Conservation (phyloP, 2,888 invertebrate genomes). For the Synergus itoensis region DNA sequence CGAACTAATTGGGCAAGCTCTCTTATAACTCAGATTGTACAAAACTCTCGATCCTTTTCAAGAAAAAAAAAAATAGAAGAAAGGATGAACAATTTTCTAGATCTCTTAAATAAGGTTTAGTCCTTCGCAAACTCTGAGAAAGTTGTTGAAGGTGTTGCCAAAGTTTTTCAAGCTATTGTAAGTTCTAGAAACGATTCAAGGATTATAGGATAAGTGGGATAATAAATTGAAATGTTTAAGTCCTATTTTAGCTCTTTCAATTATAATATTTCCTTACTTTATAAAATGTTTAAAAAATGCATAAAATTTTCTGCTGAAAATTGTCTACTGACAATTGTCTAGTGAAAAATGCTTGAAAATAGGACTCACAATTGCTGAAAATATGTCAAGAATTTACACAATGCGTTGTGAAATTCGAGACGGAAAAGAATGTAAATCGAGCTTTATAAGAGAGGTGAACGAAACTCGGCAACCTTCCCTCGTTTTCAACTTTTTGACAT, state of each 20-base stretch:
- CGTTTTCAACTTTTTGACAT: conserved; percentile 4
- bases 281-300: too few relatives aligned
- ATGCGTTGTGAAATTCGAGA: conserved; percentile 20
- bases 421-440: conserved; percentile 33
- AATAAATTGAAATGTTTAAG: background rate
- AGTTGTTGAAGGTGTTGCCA: background rate
- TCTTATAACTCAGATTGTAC: conserved; percentile 11
- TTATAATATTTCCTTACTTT: background rate
- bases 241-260: background rate
- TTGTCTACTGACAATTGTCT: background rate
- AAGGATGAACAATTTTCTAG: background rate
- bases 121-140: conserved; percentile 23
- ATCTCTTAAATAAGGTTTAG: background rate
- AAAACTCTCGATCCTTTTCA: conserved; percentile 19
- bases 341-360: conserved; percentile 9
- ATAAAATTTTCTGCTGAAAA: too few relatives aligned
- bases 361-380: background rate
- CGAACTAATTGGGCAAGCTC: conserved; percentile 17
- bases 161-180: conserved; percentile 29
- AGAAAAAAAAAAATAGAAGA: conserved; percentile 22
- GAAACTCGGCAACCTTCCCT: conserved; percentile 8
- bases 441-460: conserved; percentile 9
- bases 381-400: conserved; percentile 7
- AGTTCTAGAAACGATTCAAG: conserved; percentile 13
- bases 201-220: conserved; percentile 12